A percentile compares a stretch with the other conserved stretches of the same genome.
Evolutionary conservation across 2,888 invertebrate genomes (phyloP).

Genomic region (Drosophila neonasuta): DNA sequence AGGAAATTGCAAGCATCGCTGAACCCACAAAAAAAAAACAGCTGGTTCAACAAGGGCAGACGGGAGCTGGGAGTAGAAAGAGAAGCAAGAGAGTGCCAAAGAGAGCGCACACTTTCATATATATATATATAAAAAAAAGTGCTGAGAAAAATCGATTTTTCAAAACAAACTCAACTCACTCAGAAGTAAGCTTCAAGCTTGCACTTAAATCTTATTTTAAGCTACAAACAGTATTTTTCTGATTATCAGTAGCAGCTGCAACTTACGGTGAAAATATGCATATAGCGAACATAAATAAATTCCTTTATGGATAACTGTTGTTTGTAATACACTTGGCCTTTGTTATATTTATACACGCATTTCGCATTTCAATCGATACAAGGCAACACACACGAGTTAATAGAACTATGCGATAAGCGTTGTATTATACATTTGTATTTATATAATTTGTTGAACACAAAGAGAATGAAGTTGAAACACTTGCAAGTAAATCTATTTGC

Average conservation of each 20-base stretch:
- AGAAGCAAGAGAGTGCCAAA: constrained; percentile 11
- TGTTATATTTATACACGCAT: constrained; percentile 32
- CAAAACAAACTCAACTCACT: constrained; percentile 41
- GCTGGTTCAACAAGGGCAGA: constrained; percentile 23
- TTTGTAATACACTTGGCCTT: constrained; percentile 41
- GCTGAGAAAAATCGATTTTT: constrained; percentile 53
- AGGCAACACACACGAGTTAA: constrained; percentile 1
- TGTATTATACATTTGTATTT: constrained; percentile 11
- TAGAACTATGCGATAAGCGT: constrained; percentile 12
- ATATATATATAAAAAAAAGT: constrained; percentile 25
- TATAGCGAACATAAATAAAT: constrained; percentile 15
- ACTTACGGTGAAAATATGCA: constrained; percentile 30
- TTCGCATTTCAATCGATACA: constrained; percentile 31
- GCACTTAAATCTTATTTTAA: neutral
- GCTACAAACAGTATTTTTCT: neutral
- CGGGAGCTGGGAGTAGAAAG: neutral
- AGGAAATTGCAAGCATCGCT: constrained; percentile 12
- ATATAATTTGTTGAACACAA: constrained; percentile 19
- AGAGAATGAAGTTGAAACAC: constrained; percentile 22
- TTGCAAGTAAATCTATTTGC: constrained; percentile 44
- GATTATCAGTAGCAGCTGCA: constrained; percentile 14
- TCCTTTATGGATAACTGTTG: constrained; percentile 27
- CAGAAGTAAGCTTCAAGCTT: constrained; percentile 1
- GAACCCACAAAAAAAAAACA: constrained; percentile 39
- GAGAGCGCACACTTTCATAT: constrained; percentile 22